These are phyloP conservation scores for Sturnira hondurensis DNA, from an alignment of 2,113 vertebrate species.

Conservation along the genomic window DNA sequence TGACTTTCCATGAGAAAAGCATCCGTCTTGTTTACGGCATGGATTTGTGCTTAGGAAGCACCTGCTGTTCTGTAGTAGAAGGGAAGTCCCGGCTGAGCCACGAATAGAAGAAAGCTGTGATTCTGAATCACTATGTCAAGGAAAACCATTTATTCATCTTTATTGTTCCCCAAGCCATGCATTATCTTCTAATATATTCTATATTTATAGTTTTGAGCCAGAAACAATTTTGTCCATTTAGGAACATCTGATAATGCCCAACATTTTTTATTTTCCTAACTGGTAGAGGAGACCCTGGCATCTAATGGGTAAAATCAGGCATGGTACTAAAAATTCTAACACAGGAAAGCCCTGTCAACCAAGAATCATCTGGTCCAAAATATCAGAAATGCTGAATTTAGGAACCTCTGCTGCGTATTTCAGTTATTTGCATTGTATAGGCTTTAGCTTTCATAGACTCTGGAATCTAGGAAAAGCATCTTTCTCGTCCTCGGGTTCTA, in stretches of 20 bases:
- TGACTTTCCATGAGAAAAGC: neutral
- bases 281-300: neutral
- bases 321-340: neutral
- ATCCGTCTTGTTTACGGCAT: neutral
- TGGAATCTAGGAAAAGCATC: rapidly evolving
- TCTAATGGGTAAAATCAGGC: neutral
- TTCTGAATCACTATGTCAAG: neutral
- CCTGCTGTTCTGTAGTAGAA: neutral
- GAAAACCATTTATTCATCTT: neutral
- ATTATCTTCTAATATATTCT: neutral
- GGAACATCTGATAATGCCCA: neutral
- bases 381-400: neutral
- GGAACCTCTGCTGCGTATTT: neutral
- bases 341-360: neutral
- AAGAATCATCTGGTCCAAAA: neutral
- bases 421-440: neutral
- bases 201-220: neutral
- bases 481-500: neutral
- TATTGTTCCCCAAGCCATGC: neutral
- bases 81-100: neutral
- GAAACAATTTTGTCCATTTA: neutral
- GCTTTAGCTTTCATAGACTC: neutral
- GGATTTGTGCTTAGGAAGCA: neutral
- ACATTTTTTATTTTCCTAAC: neutral
- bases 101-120: neutral